Evolutionary conservation across 1,140 invertebrate species (phyloP).

Genomic region (Archivesica marissinica): DNA sequence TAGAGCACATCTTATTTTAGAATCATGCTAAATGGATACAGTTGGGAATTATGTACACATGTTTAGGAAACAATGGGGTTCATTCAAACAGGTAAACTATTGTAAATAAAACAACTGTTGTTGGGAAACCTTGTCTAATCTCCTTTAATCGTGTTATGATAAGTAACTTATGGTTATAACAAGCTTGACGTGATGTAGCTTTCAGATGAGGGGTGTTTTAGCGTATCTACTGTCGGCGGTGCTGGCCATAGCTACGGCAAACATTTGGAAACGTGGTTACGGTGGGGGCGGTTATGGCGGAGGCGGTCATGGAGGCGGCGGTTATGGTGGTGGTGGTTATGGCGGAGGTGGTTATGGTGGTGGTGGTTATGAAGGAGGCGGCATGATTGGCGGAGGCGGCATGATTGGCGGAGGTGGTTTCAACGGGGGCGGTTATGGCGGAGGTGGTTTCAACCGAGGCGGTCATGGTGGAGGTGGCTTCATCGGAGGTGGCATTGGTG

Average conservation of each 20-base stretch:
- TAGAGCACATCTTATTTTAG: too few species aligned
- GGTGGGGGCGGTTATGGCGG: not conserved
- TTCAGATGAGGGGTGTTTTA: slow-evolving; percentile 36
- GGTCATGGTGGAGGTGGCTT: not conserved
- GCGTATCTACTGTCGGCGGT: not conserved
- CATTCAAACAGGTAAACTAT: too few species aligned
- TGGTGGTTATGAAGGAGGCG: not conserved
- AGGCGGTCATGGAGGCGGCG: not conserved
- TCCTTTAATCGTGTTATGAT: too few species aligned
- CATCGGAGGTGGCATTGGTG: not conserved
- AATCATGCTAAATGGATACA: too few species aligned
- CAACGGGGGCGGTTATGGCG: not conserved
- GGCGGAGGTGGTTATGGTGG: slow-evolving; percentile 23
- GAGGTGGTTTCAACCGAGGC: slow-evolving; percentile 13
- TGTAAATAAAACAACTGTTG: too few species aligned
- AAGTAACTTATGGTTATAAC: too few species aligned
- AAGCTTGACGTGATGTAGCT: not conserved
- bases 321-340: slow-evolving; percentile 1
- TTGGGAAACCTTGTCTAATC: too few species aligned
- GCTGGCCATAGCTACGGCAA: not conserved
- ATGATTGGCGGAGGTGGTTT: not conserved
- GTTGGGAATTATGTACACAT: too few species aligned
- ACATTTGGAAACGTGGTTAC: slow-evolving; percentile 36
- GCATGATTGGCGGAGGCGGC: not conserved
- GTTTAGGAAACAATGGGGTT: too few species aligned